Conservation (phyloP, 2,888 invertebrate genomes). For the Caenorhabditis zanzibari region DNA sequence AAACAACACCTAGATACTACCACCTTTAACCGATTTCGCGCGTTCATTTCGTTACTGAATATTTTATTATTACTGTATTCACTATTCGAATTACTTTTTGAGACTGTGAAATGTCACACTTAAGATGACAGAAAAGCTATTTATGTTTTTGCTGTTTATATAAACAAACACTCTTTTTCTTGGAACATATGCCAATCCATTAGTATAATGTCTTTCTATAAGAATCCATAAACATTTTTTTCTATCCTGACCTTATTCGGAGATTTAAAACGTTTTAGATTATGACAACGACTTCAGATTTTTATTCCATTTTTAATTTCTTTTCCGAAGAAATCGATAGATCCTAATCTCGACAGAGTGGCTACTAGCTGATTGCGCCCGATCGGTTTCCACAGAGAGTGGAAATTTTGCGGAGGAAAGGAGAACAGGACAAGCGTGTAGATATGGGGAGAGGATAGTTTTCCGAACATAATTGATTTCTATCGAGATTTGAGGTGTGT, state of each 20-base stretch:
- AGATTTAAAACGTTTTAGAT: background rate
- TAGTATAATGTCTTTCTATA: conserved; percentile 1
- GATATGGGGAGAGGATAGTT: conserved; percentile 42
- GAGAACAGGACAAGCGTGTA: conserved; percentile 61
- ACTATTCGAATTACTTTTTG: no score
- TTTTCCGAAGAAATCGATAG: conserved; percentile 50
- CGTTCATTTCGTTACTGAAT: conserved; percentile 21
- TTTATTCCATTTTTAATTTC: conserved; percentile 2
- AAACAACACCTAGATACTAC: conserved; percentile 35
- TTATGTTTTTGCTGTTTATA: background rate
- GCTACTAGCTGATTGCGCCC: conserved; percentile 48
- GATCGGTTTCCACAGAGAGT: conserved; percentile 40
- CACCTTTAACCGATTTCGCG: conserved; percentile 28
- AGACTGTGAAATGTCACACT: conserved; percentile 19
- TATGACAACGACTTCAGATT: background rate
- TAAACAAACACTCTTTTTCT: conserved; percentile 16
- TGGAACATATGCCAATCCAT: background rate
- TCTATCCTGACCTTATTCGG: background rate
- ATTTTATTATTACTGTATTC: no score
- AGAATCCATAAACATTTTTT: background rate
- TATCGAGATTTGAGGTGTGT: conserved; percentile 32
- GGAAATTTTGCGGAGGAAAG: background rate
- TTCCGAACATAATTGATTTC: conserved; percentile 63
- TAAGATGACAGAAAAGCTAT: background rate
- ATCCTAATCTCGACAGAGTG: conserved; percentile 42